Evolutionary conservation across 2,888 invertebrate species (phyloP).

Genomic region (Oeneis ivallda): DNA sequence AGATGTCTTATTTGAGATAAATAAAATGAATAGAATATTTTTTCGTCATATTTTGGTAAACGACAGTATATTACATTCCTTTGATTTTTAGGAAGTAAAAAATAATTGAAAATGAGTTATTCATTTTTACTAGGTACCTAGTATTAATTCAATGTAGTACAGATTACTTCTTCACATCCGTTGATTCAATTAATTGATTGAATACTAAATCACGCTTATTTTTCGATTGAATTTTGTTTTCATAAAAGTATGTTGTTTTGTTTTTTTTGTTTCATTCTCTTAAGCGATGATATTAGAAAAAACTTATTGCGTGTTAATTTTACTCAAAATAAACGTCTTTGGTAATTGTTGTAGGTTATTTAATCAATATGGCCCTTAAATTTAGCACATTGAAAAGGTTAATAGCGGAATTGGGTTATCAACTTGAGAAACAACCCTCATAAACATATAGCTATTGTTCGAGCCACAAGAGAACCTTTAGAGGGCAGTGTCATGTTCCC

Average conservation of each 20-base stretch:
- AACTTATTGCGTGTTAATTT: not conserved
- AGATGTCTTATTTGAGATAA: not conserved
- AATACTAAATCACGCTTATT: not conserved
- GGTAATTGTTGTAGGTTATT: slow-evolving; percentile 4
- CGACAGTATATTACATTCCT: no score
- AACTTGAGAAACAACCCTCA: slow-evolving; percentile 56
- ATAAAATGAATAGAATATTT: not conserved
- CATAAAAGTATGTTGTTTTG: not conserved
- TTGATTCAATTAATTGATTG: not conserved
- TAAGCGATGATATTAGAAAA: not conserved
- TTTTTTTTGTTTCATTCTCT: not conserved
- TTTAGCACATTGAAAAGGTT: slow-evolving; percentile 11
- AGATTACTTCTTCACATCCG: not conserved
- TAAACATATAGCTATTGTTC: slow-evolving; percentile 58
- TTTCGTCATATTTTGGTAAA: not conserved
- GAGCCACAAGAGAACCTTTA: slow-evolving; percentile 52
- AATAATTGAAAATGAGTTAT: not conserved
- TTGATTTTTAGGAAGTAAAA: no score
- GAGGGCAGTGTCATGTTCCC: slow-evolving; percentile 51
- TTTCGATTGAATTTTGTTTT: not conserved
- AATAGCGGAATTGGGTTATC: slow-evolving; percentile 42
- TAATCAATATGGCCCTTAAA: slow-evolving; percentile 21
- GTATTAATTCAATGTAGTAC: no score
- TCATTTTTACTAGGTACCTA: no score
- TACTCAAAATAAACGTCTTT: not conserved